Percentiles rank a stretch among this genome's conserved stretches.
phyloP scores from a whole-genome alignment of 2,113 vertebrate species.

The Accipiter virgatus region DNA sequence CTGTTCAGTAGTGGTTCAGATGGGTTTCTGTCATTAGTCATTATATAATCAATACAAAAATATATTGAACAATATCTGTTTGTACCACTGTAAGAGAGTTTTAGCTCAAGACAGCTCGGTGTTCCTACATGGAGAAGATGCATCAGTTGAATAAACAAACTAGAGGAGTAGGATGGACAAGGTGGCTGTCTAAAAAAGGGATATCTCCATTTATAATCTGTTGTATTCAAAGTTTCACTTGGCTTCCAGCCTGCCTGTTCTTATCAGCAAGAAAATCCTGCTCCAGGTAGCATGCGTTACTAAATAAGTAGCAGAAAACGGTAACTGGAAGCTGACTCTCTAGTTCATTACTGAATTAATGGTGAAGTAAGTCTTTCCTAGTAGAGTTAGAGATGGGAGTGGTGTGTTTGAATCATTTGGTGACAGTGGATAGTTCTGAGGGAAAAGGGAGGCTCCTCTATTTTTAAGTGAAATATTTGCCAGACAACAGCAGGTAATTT shows the following conservation, averaged over 20 bases:
- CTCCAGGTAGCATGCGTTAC: neutral
- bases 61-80: neutral
- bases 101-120: neutral
- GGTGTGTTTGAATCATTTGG: neutral
- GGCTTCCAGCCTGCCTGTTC: neutral
- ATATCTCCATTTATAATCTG: neutral
- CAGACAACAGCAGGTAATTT: neutral
- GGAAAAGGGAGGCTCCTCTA: neutral
- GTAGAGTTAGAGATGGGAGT: neutral
- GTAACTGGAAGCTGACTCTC: neutral
- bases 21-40: neutral
- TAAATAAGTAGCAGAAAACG: neutral
- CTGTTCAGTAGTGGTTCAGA: neutral
- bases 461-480: neutral
- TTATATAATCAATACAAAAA: neutral
- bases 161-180: neutral
- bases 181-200: neutral
- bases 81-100: neutral
- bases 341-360: neutral
- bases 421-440: neutral
- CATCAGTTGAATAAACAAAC: neutral
- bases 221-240: neutral
- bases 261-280: neutral
- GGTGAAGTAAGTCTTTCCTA: neutral
- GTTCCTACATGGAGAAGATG: neutral